Evolutionary conservation across 1,140 invertebrate species (phyloP), one percentile per base, ranked within the genome.

Genomic region (Mylabris phalerata): DNA sequence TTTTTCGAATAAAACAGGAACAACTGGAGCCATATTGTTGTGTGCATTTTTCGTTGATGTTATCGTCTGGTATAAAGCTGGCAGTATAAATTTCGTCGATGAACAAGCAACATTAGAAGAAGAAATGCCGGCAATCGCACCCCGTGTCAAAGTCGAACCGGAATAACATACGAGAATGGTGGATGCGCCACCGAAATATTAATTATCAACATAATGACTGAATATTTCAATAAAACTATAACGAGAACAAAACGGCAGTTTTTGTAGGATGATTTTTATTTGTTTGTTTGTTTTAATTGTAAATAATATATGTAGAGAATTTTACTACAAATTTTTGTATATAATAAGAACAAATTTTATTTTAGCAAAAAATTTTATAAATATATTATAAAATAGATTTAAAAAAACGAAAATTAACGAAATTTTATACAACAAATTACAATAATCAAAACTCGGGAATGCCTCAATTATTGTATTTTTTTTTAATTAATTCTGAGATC

Each of bases 41-140:
- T 70, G 83, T 55, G 87, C 85, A 26, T 88, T 88, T 64, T 71
- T 86, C 26, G 82, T 88, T 9, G 87, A 89, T 68, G 65, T 86
- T 9, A 77, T 86, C 26, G 85, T 89, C 1, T 88, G 84, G 83
- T 86, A 84, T 73, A 86, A 87, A 73, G 85, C 86, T 9, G 79
- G 80, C 11, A 83, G 79, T 59, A 87, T 88, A 62, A 83, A 78
- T 66, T 85, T 87, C 61, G 79, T 79, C 0, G 83, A 85, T 52
- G 83, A 84, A 39, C 76, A 80, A 61, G 73, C 57, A 38, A 66
- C 69, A 4, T 69, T 71, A 38, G 67, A 70, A 55, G 76, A 76
- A 59, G 75, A 77, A 64, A 49, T 77, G 27, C 69, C 70, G 26
- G 68, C 74, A 5, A 73, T 77, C 52, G 70, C 71, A 24, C 63